Conservation (phyloP, 2,797 vertebrate species). For the Benthosema pterotum region DNA sequence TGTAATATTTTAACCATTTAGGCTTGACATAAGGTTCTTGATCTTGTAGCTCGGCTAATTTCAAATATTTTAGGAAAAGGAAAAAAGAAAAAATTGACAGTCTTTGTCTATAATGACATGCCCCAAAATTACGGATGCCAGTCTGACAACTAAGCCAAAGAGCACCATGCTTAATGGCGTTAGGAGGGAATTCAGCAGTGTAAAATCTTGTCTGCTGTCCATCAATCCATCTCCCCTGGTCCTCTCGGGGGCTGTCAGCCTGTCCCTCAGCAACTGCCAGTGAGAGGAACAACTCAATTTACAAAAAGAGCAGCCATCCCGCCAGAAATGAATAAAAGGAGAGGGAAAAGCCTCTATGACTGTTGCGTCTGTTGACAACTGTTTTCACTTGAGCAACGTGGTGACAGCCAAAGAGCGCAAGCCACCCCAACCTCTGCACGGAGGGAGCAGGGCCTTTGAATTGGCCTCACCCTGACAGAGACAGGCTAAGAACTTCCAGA, state of each 20-base stretch:
- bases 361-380: constrained; percentile 63
- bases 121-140: too few relatives aligned
- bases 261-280: constrained; percentile 41
- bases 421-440: constrained; percentile 26
- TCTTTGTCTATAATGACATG: too few relatives aligned
- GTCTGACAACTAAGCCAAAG: neutral
- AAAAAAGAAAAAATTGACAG: too few relatives aligned
- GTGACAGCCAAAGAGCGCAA: constrained; percentile 58
- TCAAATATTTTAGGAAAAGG: too few relatives aligned
- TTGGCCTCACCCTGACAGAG: constrained; percentile 30
- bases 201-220: constrained; percentile 37
- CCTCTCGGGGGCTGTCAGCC: constrained; percentile 54
- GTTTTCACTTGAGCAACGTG: constrained; percentile 63
- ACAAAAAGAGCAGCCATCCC: constrained; percentile 39
- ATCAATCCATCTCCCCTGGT: constrained; percentile 49
- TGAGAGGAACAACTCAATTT: constrained; percentile 65
- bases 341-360: constrained; percentile 20
- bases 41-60: too few relatives aligned
- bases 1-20: too few relatives aligned
- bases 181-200: constrained; percentile 34
- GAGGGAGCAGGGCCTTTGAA: constrained; percentile 43
- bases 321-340: constrained; percentile 43
- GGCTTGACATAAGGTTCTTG: too few relatives aligned
- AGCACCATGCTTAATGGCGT: constrained; percentile 35
- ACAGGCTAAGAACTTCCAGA: constrained; percentile 15